Evolutionary conservation across 2,113 vertebrate species (phyloP), one percentile per base, ranked within the genome.

Genomic region (Osmerus mordax): DNA sequence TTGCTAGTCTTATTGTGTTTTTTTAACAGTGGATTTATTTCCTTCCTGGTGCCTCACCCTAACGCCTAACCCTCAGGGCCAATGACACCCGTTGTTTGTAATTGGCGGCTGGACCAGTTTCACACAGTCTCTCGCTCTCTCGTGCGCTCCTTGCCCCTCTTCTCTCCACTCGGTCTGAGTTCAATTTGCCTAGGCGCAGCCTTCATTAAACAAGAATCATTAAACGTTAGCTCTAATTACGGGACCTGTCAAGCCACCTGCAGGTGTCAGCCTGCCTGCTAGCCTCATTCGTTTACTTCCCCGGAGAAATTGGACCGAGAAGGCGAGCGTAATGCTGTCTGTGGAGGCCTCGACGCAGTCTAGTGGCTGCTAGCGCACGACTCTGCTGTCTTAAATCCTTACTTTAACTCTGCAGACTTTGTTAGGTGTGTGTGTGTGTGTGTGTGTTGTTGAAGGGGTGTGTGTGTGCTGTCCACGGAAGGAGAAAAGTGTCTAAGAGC

Each of bases 221-320:
- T 96, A 94, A 95, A 94, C 92, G 94, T 94, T 95, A 92, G 94
- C 93, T 93, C 93, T 97, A 96, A 97, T 97, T 97, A 95, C 92
- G 87, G 87, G 83, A 75, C 89, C 92, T 93, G 92, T 93, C 94
- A 91, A 92, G 94, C 94, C 90, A 90, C 92, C 95, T 93, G 93
- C 94, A 95, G 94, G 96, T 96, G 95, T 95, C 93, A 90, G 93
- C 93, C 83, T 61, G 77, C 74, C 78, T 60, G 77, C 74, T 75
- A 92, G 93, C 91, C 82, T 79, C 80, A 86, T 84, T 81, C 70
- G 81, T 86, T 79, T 70, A 67, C 77, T 94, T 94, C 91, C 78
- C 65, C 21, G 65, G 72, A 77, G 63, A 59, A 94, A 93, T 93
- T 92, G 90, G 92, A 93, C 91, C 94, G 92, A 93, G 92, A 95